A percentile compares a stretch with the other conserved stretches of the same genome.
Conservation (phyloP, 2,113 vertebrate genomes). For the Lynx canadensis region DNA sequence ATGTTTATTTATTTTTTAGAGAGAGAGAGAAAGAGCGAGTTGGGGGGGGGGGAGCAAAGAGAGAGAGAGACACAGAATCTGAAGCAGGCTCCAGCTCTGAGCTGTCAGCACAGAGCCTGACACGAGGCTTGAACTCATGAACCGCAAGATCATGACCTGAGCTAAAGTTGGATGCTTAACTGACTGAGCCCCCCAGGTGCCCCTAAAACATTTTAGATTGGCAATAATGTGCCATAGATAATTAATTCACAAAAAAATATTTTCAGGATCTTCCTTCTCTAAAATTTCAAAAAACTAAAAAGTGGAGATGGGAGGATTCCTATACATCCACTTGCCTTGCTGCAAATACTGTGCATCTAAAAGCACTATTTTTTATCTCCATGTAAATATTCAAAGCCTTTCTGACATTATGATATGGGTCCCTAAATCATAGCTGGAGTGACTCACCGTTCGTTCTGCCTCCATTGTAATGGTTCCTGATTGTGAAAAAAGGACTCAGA, state of each 20-base stretch:
- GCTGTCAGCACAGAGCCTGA: too few relatives aligned
- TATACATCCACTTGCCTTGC: neutral
- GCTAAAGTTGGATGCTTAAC: too few relatives aligned
- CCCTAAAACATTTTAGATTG: conserved; percentile 20
- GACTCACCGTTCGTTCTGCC: neutral
- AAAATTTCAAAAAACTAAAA: conserved; percentile 13
- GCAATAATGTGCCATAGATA: neutral
- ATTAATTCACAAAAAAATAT: conserved; percentile 35
- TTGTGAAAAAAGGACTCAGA: neutral
- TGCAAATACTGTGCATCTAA: neutral
- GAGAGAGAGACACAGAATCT: too few relatives aligned
- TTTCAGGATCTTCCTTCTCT: conserved; percentile 28
- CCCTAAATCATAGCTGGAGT: neutral
- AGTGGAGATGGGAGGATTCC: neutral
- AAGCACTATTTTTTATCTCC: neutral
- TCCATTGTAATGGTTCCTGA: neutral
- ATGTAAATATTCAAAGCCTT: neutral
- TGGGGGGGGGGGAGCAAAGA: too few relatives aligned
- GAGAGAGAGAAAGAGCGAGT: too few relatives aligned
- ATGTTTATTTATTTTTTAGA: too few relatives aligned
- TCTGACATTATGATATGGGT: neutral
- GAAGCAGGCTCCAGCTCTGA: too few relatives aligned
- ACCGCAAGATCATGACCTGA: too few relatives aligned
- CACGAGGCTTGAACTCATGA: too few relatives aligned
- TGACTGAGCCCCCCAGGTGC: too few relatives aligned